Evolutionary conservation across 1,140 invertebrate species (phyloP).

Genomic region (Neodiprion virginianus): DNA sequence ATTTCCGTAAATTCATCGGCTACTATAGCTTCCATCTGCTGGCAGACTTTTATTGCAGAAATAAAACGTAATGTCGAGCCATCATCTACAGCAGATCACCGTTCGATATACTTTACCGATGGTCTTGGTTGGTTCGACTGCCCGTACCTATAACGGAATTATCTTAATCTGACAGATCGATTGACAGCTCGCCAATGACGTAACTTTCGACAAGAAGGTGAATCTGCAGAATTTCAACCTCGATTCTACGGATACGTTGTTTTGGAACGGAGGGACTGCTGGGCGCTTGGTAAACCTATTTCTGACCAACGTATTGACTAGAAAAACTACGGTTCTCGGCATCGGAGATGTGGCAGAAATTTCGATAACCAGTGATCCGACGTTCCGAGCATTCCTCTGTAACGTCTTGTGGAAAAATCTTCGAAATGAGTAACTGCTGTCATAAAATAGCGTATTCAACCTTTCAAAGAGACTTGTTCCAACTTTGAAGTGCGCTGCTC

Average conservation of each 20-base stretch:
- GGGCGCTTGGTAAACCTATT: background rate
- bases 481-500: no score
- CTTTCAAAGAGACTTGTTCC: no score
- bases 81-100: background rate
- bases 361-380: no score
- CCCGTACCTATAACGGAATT: background rate
- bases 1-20: background rate
- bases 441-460: no score
- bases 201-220: slow-evolving; percentile 19
- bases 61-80: background rate
- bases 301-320: background rate
- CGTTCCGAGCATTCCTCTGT: no score
- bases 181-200: slow-evolving; percentile 35
- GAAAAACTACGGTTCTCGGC: background rate
- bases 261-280: background rate
- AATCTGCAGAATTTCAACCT: background rate
- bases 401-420: no score
- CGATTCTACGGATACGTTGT: background rate
- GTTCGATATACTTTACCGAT: background rate
- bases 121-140: background rate
- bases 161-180: slow-evolving; percentile 28
- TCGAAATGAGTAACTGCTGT: no score
- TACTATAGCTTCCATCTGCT: background rate
- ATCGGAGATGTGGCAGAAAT: no score
- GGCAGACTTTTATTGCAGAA: background rate